Percentiles rank a stretch among this genome's conserved stretches.
phyloP scores from a whole-genome alignment of 2,113 vertebrate genomes.

The Lophius piscatorius region DNA sequence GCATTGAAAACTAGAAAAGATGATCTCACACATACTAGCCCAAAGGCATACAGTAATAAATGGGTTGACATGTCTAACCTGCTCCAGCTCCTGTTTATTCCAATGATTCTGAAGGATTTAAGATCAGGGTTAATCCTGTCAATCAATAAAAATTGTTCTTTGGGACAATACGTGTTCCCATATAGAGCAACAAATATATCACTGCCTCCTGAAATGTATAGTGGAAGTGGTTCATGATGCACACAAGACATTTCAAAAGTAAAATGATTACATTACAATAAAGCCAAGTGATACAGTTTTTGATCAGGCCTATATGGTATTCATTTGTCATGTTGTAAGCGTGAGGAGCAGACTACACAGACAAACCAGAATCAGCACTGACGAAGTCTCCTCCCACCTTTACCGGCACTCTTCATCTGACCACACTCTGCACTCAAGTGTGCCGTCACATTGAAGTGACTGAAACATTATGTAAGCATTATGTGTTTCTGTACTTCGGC shows the following conservation, averaged over 20 bases:
- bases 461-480: too few relatives aligned
- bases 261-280: neutral
- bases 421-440: slow-evolving; percentile 49
- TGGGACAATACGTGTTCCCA: too few relatives aligned
- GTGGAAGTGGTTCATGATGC: neutral
- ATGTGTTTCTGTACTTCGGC: neutral
- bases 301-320: neutral
- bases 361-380: slow-evolving; percentile 31
- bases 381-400: slow-evolving; percentile 2
- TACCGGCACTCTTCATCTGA: slow-evolving; percentile 38
- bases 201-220: too few relatives aligned
- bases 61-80: slow-evolving; percentile 43
- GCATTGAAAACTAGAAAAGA: slow-evolving; percentile 33
- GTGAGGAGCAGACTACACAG: slow-evolving; percentile 55
- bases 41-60: slow-evolving; percentile 14
- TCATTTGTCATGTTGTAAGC: neutral
- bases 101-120: neutral
- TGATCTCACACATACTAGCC: slow-evolving; percentile 6
- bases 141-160: neutral
- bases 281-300: neutral
- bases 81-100: slow-evolving; percentile 24
- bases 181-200: too few relatives aligned
- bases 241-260: neutral
- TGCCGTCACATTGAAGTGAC: neutral
- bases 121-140: neutral